Base-by-base conservation (phyloP, 2,797 vertebrate species). In the Enteromius viviparus region DNA sequence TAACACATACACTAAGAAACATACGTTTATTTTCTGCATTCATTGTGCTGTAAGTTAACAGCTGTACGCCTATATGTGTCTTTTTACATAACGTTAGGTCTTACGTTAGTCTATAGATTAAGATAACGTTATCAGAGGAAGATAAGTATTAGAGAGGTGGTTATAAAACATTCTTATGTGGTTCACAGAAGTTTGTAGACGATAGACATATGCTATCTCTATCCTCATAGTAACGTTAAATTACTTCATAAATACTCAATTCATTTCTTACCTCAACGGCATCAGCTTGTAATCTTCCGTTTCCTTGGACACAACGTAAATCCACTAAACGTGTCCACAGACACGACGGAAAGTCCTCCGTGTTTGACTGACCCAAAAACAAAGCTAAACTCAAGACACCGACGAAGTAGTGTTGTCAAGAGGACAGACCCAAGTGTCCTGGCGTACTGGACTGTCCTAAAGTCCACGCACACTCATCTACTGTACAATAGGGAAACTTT, bases 401-500 rank as follows among this genome's bases (percentile, higher is more conserved):
- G 58, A 66, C 4, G 55, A 32, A 68, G 47, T 51, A 55, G 70
- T 64, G 79, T 49, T 10, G 26, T 37, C 14, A 37, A n/a, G n/a
- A 42, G 10, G n/a, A 42, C 47, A 76, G 15, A 29, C 71, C 21
- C 68, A 5, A 42, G 32, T 15, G 66, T 75, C 23, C 23, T 45
- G 53, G 2, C 19, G 55, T 1, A 6, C 37, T 21, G 80, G 58
- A 64, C 55, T 74, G 40, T 76, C 72, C 60, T 66, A 10, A 78
- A 79, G 72, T 82, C 68, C 69, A 45, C 77, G 65, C 65, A 26
- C 64, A 37, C 86, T 51, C 84, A 71, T 84, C 79, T 79, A 69
- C 82, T 78, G 79, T 72, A 84, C 85, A 58, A 66, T 15, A 72
- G 69, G 34, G 68, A 88, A 89, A 88, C 87, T 88, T 88, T 87